Evolutionary conservation across 2,888 invertebrate species (phyloP), one percentile per base, ranked within the genome.

Genomic region (Spisula subtruncata): DNA sequence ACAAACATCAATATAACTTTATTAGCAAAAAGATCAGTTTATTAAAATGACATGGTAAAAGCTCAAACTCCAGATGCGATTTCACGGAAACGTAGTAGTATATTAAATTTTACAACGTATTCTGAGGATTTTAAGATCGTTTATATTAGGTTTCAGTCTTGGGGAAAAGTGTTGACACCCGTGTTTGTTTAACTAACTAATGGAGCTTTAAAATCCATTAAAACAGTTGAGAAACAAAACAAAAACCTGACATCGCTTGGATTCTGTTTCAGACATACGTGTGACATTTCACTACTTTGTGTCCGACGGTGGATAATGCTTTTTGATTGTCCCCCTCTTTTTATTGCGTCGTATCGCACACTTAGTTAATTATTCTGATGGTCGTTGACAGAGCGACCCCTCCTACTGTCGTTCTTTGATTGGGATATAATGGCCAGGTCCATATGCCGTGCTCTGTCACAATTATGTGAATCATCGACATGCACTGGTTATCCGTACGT

Each of bases 301-400:
- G n/a, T 32, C 75, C 16, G 16, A 16, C 29, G 12, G 18, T 32
- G 35, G 14, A n/a, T 75, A 75, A 75, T 75, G 75, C 35, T 75
- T 32, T 75, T 75, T 75, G 14, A 75, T 75, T 75, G 75, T 66
- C 75, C 35, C 16, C 35, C 35, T 5, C 35, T 14, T 75, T 75
- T 29, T 75, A 75, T 32, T 32, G 35, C 35, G 75, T 75, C 14
- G 35, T 75, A 32, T 75, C 18, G 1, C 32, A 35, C 75, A 75
- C 75, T 75, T 75, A 35, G 75, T 75, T 75, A 75, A 75, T 75
- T 75, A 75, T 75, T 75, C 35, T 75, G 75, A 75, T 75, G 75
- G 35, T 14, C 18, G 16, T 14, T 75, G 75, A 75, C 75, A 75
- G 32, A 1, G 16, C 16, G 75, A 32, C 16, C 75, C n/a, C 75